Base-by-base conservation (phyloP, 2,113 vertebrate genomes). In the Dicentrarchus labrax region DNA sequence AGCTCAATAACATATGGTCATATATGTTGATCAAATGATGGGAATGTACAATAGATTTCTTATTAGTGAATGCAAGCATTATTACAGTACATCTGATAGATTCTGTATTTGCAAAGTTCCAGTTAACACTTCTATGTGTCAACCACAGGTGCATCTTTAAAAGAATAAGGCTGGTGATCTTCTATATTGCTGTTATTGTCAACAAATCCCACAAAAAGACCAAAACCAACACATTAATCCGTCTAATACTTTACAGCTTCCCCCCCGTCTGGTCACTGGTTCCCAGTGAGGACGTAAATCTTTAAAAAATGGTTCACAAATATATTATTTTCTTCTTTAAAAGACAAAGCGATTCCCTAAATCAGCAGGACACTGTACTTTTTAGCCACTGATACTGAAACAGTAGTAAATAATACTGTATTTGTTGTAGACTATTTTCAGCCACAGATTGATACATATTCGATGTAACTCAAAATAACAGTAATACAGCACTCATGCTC, bases 21-120 rank as follows among this genome's bases (percentile, higher is more conserved):
- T 83, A 38, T 62, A 48, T 53, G 67, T 38, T 5, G 16, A 79
- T 73, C 36, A 59, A 59, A 77, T 11, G 6, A n/a, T 13, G 12
- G 2, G 73, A 76, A 78, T 77, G 47, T 57, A 81, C 69, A 83
- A 82, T 1, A 67, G 61, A 66, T 66, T 76, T n/a, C 10, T 75
- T 12, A 57, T 43, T 64, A 75, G 78, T 71, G 22, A 87, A 84
- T 56, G 71, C 50, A 54, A 78, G 68, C 53, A 75, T 76, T 17
- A 5, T 87, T 77, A 85, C 71, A 91, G 68, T 86, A 86, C 66
- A 82, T 69, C 48, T 66, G 65, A 71, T 11, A 78, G n/a, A 54
- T 50, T 6, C 21, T 65, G 12, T 66, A 66, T 64, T 59, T 76
- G 15, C n/a, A 77, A 75, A 56, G 53, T 84, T 84, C 38, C 59